Percentiles rank a stretch among this genome's conserved stretches.
These are phyloP conservation scores for Hippoglossus stenolepis DNA, from an alignment of 2,113 vertebrate species.

Conservation along the genomic window DNA sequence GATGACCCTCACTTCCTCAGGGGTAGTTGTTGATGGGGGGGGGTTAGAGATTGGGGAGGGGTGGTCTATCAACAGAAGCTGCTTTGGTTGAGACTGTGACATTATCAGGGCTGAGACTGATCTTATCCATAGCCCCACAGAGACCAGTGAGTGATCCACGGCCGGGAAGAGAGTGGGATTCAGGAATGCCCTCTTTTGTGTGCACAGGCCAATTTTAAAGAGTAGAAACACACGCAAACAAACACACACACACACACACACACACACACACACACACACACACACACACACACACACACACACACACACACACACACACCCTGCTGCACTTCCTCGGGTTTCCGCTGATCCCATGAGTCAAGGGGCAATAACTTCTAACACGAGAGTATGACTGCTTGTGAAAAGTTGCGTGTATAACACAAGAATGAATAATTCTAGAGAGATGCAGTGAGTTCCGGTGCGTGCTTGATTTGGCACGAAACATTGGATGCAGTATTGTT, in stretches of 20 bases:
- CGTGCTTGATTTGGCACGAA: conserved; percentile 8
- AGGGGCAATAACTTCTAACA: conserved; percentile 7
- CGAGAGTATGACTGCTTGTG: neutral
- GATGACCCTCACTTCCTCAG: conserved; percentile 38
- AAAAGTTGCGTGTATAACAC: neutral
- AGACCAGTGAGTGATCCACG: conserved; percentile 26
- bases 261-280: conserved; percentile 37
- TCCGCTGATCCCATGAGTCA: conserved; percentile 43
- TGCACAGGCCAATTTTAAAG: conserved; percentile 22
- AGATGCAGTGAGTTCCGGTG: neutral
- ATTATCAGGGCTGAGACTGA: conserved; percentile 30
- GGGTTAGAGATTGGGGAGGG: neutral
- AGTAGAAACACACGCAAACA: conserved; percentile 22
- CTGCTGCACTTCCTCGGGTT: conserved; percentile 59
- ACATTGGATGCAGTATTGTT: neutral
- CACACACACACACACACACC: conserved; percentile 32
- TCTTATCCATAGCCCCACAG: conserved; percentile 34
- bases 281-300: conserved; percentile 30
- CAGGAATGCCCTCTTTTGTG: conserved; percentile 13
- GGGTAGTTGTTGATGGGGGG: conserved; percentile 2
- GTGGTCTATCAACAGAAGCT: conserved; percentile 17
- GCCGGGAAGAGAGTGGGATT: conserved; percentile 15
- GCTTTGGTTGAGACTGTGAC: conserved; percentile 2
- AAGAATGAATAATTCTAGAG: neutral
- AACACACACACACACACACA: conserved; percentile 40